These are phyloP conservation scores for Stichopus horrens DNA, from an alignment of 53 echinoderm and acorn worm genomes.

Conservation along the genomic window DNA sequence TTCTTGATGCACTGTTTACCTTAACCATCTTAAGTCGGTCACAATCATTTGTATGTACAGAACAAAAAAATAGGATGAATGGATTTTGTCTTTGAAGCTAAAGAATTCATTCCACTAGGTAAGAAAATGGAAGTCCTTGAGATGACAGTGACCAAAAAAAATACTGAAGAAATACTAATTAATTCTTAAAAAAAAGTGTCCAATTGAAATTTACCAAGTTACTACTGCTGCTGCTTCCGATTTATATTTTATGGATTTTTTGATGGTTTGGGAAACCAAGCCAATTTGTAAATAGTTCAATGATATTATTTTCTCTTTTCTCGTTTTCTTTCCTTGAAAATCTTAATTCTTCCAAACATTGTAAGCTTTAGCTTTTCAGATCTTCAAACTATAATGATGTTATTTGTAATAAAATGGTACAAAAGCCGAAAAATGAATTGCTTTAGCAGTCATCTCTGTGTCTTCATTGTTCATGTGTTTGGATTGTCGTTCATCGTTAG, in stretches of 20 bases:
- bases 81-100: too few relatives aligned
- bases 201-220: constrained; percentile 8
- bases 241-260: background rate
- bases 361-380: constrained; percentile 29
- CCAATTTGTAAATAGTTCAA: constrained; percentile 29
- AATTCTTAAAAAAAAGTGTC: background rate
- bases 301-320: background rate
- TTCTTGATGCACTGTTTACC: too few relatives aligned
- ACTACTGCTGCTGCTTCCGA: constrained; percentile 12
- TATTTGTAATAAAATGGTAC: constrained; percentile 42
- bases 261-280: constrained; percentile 37
- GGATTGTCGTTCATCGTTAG: too few relatives aligned
- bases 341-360: constrained; percentile 24
- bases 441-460: too few relatives aligned
- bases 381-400: background rate
- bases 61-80: too few relatives aligned
- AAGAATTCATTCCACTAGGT: background rate
- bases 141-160: background rate
- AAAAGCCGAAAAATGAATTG: background rate
- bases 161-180: background rate
- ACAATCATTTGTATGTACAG: too few relatives aligned
- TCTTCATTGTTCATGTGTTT: too few relatives aligned
- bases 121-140: too few relatives aligned
- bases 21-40: too few relatives aligned
- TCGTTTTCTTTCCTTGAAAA: constrained; percentile 3